Percentiles rank a stretch among this genome's conserved stretches.
Evolutionary conservation across 2,888 invertebrate species (phyloP).

Genomic region (Arctia plantaginis): DNA sequence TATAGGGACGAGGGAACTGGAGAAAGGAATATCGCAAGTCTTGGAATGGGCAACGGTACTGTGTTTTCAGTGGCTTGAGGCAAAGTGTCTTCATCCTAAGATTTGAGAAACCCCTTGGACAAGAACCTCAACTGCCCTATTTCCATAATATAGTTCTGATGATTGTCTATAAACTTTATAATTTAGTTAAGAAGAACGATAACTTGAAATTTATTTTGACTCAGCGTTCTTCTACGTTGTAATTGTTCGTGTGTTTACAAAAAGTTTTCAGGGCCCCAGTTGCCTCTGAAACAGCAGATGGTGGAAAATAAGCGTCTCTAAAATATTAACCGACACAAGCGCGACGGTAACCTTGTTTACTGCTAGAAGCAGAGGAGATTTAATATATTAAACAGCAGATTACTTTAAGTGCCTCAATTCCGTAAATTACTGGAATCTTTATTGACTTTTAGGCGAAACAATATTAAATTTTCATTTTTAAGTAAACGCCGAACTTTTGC

Average conservation of each 20-base stretch:
- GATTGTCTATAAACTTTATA: neutral
- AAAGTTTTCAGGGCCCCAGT: constrained; percentile 20
- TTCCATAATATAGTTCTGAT: no score
- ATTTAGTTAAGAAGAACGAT: neutral
- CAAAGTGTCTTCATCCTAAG: no score
- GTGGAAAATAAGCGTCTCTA: constrained; percentile 22
- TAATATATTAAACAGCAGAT: constrained; percentile 6
- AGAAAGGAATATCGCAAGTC: no score
- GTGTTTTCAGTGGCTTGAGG: no score
- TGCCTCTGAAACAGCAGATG: constrained; percentile 27
- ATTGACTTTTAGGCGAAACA: constrained; percentile 18
- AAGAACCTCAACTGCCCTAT: no score
- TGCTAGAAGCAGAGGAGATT: neutral
- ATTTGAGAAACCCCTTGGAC: no score
- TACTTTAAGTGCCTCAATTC: constrained; percentile 9
- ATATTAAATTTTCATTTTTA: neutral
- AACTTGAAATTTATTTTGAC: neutral
- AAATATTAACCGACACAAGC: constrained; percentile 17
- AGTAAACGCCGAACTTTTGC: neutral
- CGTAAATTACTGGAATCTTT: constrained; percentile 6
- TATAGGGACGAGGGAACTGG: no score
- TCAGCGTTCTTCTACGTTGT: neutral
- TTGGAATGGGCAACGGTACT: no score
- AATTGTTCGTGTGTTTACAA: constrained; percentile 11
- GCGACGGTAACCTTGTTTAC: constrained; percentile 12